These are phyloP conservation scores for Diloba caeruleocephala DNA, from an alignment of 2,888 invertebrate species.

Conservation along the genomic window DNA sequence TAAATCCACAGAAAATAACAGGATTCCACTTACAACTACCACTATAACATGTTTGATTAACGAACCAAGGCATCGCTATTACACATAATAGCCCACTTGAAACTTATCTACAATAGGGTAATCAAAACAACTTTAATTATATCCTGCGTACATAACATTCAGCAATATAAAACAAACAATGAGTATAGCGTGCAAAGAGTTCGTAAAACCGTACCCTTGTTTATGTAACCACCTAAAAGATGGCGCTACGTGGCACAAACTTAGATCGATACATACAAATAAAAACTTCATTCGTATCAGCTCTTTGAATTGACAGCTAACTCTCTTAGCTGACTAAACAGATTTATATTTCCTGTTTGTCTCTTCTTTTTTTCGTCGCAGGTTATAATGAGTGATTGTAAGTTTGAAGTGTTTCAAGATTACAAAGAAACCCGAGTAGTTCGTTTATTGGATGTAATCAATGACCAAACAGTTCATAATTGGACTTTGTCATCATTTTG, in stretches of 20 bases:
- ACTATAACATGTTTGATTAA: constrained; percentile 2
- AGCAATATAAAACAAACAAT: constrained; percentile 34
- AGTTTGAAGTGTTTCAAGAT: too few relatives aligned
- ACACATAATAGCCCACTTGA: constrained; percentile 10
- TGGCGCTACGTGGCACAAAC: constrained; percentile 56
- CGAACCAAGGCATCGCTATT: constrained; percentile 18
- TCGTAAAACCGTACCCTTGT: constrained; percentile 37
- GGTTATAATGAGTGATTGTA: too few relatives aligned
- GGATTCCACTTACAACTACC: background rate
- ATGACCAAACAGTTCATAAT: too few relatives aligned
- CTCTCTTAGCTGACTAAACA: constrained; percentile 5
- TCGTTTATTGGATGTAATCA: too few relatives aligned
- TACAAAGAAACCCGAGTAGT: too few relatives aligned
- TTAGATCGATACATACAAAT: constrained; percentile 46
- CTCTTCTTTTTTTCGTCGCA: too few relatives aligned
- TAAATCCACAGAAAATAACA: too few relatives aligned
- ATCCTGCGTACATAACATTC: constrained; percentile 13
- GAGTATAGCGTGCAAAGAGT: constrained; percentile 41
- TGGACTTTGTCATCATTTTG: too few relatives aligned
- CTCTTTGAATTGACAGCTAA: constrained; percentile 2
- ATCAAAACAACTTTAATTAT: constrained; percentile 39
- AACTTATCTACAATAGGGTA: constrained; percentile 24
- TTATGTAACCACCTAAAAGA: constrained; percentile 54
- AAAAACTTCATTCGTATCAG: constrained; percentile 25
- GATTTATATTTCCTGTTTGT: background rate